Percentiles rank a stretch among this genome's conserved stretches.
Conservation (phyloP, 2,797 vertebrate species). For the Geotrypetes seraphini region DNA sequence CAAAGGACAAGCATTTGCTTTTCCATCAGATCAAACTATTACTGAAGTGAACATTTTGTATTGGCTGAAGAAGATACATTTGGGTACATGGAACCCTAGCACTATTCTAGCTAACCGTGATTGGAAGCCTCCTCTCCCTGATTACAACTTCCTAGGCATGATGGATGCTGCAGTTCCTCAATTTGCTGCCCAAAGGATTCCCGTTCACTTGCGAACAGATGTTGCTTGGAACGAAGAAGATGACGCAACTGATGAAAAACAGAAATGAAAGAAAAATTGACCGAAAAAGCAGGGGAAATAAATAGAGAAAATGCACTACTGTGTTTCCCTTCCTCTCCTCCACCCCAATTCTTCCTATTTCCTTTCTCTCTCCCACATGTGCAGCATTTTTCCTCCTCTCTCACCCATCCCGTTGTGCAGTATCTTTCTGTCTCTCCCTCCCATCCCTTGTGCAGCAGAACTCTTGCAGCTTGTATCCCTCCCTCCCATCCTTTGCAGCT, state of each 20-base stretch:
- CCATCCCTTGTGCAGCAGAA: too few relatives aligned
- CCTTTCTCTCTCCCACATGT: too few relatives aligned
- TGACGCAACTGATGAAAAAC: not conserved
- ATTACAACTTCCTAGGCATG: slow-evolving; percentile 74
- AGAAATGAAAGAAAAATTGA: not conserved
- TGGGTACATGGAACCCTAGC: slow-evolving; percentile 54
- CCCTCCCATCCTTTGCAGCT: too few relatives aligned
- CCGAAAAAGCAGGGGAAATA: slow-evolving; percentile 2
- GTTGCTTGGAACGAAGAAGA: too few relatives aligned
- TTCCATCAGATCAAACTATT: slow-evolving; percentile 57
- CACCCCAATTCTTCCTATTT: too few relatives aligned
- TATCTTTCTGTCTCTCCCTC: too few relatives aligned
- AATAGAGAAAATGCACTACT: too few relatives aligned
- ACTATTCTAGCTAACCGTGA: slow-evolving; percentile 57
- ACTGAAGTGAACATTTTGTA: slow-evolving; percentile 49
- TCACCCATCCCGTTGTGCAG: too few relatives aligned
- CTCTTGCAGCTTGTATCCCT: too few relatives aligned
- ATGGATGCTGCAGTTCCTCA: slow-evolving; percentile 61
- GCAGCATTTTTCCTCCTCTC: too few relatives aligned
- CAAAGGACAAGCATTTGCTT: slow-evolving; percentile 66
- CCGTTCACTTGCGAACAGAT: not conserved
- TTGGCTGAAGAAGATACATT: slow-evolving; percentile 71
- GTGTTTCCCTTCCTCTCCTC: too few relatives aligned
- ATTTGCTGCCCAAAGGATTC: slow-evolving; percentile 32
- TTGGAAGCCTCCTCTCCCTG: slow-evolving; percentile 69